Evolutionary conservation across 2,797 vertebrate species (phyloP), one percentile per base, ranked within the genome.

Genomic region (Acipenser oxyrinchus): DNA sequence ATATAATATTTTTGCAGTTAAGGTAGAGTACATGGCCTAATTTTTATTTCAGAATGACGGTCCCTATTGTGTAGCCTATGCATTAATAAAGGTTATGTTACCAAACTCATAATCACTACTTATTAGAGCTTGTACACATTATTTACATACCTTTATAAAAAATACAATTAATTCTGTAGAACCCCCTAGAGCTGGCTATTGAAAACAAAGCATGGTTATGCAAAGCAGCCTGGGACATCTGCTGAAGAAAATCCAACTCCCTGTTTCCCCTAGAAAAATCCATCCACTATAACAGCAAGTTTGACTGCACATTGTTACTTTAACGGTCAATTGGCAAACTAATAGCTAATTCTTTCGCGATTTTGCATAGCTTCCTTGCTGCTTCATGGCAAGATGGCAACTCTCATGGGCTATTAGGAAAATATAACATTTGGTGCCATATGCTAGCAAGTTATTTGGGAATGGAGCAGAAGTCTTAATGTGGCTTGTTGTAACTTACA

Each of bases 371-470:
- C 72, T 69, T 73, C 63, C 71, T 60, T 10, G 66, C 73, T 52
- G 51, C 65, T 74, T 70, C 72, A 75, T 73, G 79, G 82, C 81
- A 66, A 71, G 53, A 50, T 68, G 23, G 73, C 76, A 77, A 12
- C 79, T 88, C 88, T 90, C 83, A 60, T 79, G 84, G 86, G 84
- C 82, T 79, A 83, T 88, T 86, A 86, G 80, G 79, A 76, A 64
- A 82, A 75, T 82, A 81, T 78, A 87, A 87, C 88, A 87, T 86
- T 88, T 74, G 76, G 82, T 78, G 83, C 87, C 89, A 90, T 91
- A 89, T 91, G 89, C 80, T 87, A 64, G 82, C 81, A 79, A 81
- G 83, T 81, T 88, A 86, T 86, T 81, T 74, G 82, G 86, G 87
- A 89, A 86, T 83, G 82, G 80, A 67, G 67, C 76, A 73, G 77